These are phyloP conservation scores for Blomia tropicalis DNA, from an alignment of 2,888 invertebrate genomes.

Conservation along the genomic window DNA sequence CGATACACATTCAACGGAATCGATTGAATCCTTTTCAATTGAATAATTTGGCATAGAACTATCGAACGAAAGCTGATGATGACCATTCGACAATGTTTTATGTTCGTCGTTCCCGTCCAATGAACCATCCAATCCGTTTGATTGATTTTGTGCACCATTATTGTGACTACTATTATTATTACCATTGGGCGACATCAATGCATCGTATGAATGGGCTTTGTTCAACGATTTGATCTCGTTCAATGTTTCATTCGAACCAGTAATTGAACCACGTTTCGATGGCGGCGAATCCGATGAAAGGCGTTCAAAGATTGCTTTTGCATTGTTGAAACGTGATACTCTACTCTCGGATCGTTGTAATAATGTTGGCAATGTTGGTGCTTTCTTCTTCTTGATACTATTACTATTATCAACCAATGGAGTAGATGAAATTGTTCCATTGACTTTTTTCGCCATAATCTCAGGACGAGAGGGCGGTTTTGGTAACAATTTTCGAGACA, in stretches of 20 bases:
- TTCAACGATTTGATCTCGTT: not conserved
- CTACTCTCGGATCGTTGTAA: conserved; percentile 29
- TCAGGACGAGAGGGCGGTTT: not conserved
- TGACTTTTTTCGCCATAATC: not conserved
- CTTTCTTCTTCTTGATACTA: not conserved
- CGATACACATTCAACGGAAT: not conserved
- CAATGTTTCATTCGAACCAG: not conserved
- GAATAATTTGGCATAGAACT: not conserved
- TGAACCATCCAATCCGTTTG: not conserved
- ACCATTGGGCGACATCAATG: not conserved
- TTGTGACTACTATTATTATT: not conserved
- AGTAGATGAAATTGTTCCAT: not conserved
- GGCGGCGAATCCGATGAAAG: conserved; percentile 41
- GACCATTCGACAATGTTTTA: too few species aligned
- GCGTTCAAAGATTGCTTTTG: conserved; percentile 76
- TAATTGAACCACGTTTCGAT: not conserved
- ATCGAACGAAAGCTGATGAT: too few species aligned
- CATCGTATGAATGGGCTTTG: conserved; percentile 1
- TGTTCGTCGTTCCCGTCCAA: not conserved
- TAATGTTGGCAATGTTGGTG: not conserved
- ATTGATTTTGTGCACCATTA: not conserved
- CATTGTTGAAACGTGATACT: conserved; percentile 47
- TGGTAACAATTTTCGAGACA: not conserved
- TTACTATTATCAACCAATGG: not conserved
- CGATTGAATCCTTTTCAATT: not conserved